These are phyloP conservation scores for Gordius sp. DNA, from an alignment of 2,888 invertebrate genomes.

Conservation along the genomic window DNA sequence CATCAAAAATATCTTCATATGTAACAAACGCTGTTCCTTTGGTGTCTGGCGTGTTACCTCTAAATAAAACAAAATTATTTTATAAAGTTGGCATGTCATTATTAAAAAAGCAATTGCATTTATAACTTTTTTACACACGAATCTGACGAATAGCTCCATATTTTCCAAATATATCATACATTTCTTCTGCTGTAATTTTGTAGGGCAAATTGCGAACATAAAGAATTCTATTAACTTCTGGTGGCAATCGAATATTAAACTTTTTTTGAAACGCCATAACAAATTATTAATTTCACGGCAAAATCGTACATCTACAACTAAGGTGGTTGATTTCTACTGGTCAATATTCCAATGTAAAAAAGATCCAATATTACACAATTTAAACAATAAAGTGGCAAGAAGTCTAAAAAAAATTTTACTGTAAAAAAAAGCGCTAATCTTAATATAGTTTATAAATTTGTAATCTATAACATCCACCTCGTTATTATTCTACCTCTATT, in stretches of 20 bases:
- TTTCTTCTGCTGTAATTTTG: constrained; percentile 96
- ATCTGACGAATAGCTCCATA: constrained; percentile 97
- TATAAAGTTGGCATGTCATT: neutral
- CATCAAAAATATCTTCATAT: constrained; percentile 98
- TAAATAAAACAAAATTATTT: constrained; percentile 30
- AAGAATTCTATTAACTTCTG: constrained; percentile 84
- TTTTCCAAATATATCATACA: constrained; percentile 99
- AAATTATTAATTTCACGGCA: too few species aligned
- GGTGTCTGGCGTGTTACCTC: constrained; percentile 81
- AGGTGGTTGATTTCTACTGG: too few species aligned
- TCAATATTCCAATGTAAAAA: too few species aligned
- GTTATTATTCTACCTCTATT: too few species aligned
- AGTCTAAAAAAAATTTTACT: too few species aligned
- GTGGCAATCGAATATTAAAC: constrained; percentile 49
- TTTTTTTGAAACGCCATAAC: constrained; percentile 3
- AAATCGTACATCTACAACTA: too few species aligned
- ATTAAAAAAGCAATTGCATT: too few species aligned
- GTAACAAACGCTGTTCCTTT: constrained; percentile 96
- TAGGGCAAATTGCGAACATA: constrained; percentile 91
- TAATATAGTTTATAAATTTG: too few species aligned
- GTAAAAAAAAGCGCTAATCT: too few species aligned
- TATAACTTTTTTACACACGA: constrained; percentile 45
- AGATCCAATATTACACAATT: too few species aligned
- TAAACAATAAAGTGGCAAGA: too few species aligned
- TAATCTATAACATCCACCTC: too few species aligned